phyloP scores from a whole-genome alignment of 2,888 invertebrate species.

The Thymelicus sylvestris region DNA sequence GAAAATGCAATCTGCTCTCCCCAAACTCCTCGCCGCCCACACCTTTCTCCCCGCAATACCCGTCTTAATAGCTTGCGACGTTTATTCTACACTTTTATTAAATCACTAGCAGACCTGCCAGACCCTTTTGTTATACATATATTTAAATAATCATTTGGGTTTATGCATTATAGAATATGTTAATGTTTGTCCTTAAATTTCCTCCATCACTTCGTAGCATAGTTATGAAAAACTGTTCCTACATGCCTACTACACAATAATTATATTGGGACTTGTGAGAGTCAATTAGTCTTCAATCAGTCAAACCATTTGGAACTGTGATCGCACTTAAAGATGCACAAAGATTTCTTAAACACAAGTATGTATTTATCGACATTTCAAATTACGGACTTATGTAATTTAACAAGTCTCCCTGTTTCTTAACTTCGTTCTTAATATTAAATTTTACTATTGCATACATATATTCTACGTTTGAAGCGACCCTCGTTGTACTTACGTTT shows the following conservation, averaged over 20 bases:
- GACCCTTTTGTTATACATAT: not conserved
- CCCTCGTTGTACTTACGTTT: not conserved
- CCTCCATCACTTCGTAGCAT: no score
- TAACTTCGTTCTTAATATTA: not conserved
- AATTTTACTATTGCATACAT: not conserved
- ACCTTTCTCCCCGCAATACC: constrained; percentile 45
- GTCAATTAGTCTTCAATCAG: no score
- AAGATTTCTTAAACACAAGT: no score
- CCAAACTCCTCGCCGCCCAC: constrained; percentile 43
- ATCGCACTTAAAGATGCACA: no score
- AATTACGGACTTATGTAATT: not conserved
- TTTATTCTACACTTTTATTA: constrained; percentile 70
- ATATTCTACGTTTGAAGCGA: not conserved
- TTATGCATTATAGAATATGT: no score
- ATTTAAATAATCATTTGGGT: not conserved
- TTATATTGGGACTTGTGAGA: no score
- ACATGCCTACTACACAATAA: no score
- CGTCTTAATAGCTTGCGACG: constrained; percentile 66
- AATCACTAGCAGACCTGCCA: constrained; percentile 53
- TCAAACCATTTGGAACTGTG: no score
- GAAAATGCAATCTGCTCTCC: constrained; percentile 78
- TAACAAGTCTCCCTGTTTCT: not conserved
- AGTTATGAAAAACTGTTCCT: no score
- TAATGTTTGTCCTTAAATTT: no score
- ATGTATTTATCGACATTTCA: no score